Conservation (phyloP, 1,140 invertebrate genomes). For the Arctopsyche grandis region DNA sequence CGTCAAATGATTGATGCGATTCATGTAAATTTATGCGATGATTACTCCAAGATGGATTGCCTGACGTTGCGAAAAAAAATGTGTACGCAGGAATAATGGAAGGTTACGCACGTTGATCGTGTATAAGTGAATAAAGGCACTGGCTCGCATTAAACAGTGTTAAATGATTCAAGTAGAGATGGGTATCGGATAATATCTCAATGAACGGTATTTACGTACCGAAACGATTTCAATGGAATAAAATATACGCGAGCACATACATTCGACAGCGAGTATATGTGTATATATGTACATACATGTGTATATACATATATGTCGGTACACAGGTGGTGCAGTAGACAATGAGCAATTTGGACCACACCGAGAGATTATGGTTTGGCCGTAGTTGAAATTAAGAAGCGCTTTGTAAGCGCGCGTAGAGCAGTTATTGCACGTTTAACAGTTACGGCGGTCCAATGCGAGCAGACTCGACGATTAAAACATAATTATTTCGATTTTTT, state of each 20-base stretch:
- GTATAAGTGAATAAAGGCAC: no score
- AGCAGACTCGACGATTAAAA: conserved; percentile 19
- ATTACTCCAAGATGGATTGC: no score
- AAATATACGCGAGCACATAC: background rate
- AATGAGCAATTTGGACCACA: conserved; percentile 35
- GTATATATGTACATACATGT: background rate
- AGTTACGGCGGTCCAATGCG: background rate
- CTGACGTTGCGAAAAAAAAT: no score
- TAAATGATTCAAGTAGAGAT: conserved; percentile 24
- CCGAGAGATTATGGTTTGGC: background rate
- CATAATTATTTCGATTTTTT: conserved; percentile 31
- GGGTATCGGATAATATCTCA: conserved; percentile 7
- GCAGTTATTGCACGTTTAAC: background rate
- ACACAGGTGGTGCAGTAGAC: conserved; percentile 7
- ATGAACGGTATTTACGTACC: conserved; percentile 17
- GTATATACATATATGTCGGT: background rate
- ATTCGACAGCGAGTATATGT: background rate
- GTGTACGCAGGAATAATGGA: no score
- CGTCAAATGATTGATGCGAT: no score
- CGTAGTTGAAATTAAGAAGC: conserved; percentile 1
- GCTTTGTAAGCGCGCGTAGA: background rate
- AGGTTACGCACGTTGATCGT: no score
- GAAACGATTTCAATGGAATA: background rate
- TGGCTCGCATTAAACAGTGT: background rate
- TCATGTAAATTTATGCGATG: no score